Conservation (phyloP, 2,113 vertebrate species). For the Upupa epops region DNA sequence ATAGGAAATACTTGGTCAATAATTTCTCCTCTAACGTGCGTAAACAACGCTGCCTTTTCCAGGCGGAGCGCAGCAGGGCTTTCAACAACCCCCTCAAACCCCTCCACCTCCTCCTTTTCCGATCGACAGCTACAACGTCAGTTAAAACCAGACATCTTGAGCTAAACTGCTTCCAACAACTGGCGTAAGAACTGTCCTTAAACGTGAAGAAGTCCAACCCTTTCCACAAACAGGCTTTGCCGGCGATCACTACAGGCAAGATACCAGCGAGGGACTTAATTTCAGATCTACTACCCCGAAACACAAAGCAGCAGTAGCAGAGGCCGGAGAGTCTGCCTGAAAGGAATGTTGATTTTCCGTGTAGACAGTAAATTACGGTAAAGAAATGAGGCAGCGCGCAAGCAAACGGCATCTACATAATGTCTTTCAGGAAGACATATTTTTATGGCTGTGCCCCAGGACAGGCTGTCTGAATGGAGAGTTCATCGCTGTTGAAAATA, state of each 20-base stretch:
- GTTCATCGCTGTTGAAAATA: background rate
- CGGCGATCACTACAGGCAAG: conserved; percentile 21
- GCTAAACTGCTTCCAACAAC: background rate
- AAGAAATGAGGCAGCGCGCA: conserved; percentile 15
- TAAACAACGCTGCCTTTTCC: conserved; percentile 22
- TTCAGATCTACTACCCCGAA: background rate
- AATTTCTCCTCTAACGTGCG: background rate
- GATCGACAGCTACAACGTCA: background rate
- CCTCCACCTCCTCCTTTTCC: background rate
- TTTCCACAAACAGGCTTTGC: background rate
- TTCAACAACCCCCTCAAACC: background rate
- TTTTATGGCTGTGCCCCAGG: conserved; percentile 52
- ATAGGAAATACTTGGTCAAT: background rate
- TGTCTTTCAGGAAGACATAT: conserved; percentile 60
- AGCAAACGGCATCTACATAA: background rate
- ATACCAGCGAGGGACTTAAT: conserved; percentile 12
- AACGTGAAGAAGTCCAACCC: background rate
- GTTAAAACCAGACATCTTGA: background rate
- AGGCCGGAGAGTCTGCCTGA: conserved; percentile 7
- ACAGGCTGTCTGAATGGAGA: conserved; percentile 38
- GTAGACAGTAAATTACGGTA: conserved; percentile 5
- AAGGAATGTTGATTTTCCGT: background rate
- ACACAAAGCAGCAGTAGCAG: background rate
- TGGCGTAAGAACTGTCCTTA: background rate
- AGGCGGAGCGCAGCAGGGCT: background rate